Conservation (phyloP, 2,797 vertebrate species). For the Notoglanidium macrostoma region DNA sequence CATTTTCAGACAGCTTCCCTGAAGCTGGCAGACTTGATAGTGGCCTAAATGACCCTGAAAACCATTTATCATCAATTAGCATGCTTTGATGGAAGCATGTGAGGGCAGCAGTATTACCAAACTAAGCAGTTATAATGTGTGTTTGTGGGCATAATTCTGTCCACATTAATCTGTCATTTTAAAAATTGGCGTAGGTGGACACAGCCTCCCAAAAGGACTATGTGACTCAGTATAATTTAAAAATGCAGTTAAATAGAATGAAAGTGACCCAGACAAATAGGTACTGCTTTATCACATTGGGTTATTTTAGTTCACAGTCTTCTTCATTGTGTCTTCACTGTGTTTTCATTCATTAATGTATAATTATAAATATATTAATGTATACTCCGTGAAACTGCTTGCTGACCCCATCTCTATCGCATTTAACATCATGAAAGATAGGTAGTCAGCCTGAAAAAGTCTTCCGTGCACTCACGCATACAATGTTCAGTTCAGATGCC, state of each 20-base stretch:
- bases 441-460: constrained; percentile 69
- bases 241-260: neutral
- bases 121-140: neutral
- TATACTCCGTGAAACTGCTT: constrained; percentile 76
- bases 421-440: constrained; percentile 90
- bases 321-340: neutral
- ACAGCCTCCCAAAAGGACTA: neutral
- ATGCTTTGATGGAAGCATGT: neutral
- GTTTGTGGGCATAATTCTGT: constrained; percentile 15
- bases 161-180: constrained; percentile 9
- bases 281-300: neutral
- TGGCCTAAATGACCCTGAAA: constrained; percentile 28
- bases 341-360: neutral
- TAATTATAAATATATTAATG: neutral
- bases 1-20: constrained; percentile 21
- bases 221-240: neutral
- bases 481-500: constrained; percentile 1
- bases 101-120: constrained; percentile 25
- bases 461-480: constrained; percentile 10
- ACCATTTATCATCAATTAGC: constrained; percentile 23
- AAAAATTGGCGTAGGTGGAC: neutral
- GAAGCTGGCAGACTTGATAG: constrained; percentile 37
- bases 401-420: constrained; percentile 83
- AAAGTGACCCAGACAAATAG: constrained; percentile 5
- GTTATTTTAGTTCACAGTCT: neutral